Base-by-base conservation (phyloP, 2,888 invertebrate species). In the Neocrepidodera transversa region DNA sequence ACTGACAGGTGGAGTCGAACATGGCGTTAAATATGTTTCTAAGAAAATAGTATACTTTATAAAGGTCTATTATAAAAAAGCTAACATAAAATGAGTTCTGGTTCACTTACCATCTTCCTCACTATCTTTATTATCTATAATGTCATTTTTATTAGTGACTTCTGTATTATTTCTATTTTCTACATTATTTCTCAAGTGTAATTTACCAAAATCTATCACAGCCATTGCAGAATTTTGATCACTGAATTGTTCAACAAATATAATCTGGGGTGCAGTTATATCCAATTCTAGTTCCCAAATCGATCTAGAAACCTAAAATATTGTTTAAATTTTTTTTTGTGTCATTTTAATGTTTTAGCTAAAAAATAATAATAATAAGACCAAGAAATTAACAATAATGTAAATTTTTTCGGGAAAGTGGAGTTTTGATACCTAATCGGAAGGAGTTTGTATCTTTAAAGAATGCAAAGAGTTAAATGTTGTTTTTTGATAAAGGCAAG, bases 211-310 rank as follows among this genome's bases (percentile, higher is more conserved):
- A 82, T 97, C 97, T 52, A 95, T 86, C 43, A 97, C 89, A 49
- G 95, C 87, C 69, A 93, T 88, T 7, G 89, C 84, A 0, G 90
- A 88, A 74, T 89, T 91, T 53, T 86, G 85, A 69, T 90, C 88
- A 47, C 83, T 83, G 76, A 92, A 89, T 73, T 88, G 86, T 76
- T 95, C 94, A 35, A 94, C 92, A 64, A 96, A 85, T 69, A 96
- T 86, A 65, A 97, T 92, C 78, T 95, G 94, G 0, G 97, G 97
- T 1, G 97, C 96, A 2, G 92, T 92, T 65, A 97, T 92, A 78
- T 97, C 94, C 68, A 97, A 83, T 74, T 93, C 89, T 62, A 97
- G 82, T 65, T 93, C 91, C 95, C 95, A 96, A 11, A 87, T 86
- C 14, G 87, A 87, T 2, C 91, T 83, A 60, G 87, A 84, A 50